Base-by-base conservation (phyloP, 2,113 vertebrate genomes). In the Etheostoma spectabile region DNA sequence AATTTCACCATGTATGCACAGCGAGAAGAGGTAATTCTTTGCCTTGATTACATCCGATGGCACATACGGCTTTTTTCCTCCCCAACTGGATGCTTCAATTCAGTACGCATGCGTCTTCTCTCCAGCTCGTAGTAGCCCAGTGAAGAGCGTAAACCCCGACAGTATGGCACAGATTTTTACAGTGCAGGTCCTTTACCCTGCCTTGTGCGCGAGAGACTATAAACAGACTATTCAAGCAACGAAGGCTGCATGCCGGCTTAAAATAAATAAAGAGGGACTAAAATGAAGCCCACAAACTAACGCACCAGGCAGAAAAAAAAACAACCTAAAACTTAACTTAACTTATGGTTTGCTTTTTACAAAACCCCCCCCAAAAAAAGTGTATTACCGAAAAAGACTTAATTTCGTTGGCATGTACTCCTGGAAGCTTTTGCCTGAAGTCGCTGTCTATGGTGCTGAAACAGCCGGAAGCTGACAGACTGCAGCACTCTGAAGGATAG, bases 1-100 rank as follows among this genome's bases (percentile, higher is more conserved):
- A 95, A 93, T 95, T 93, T 95, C 95, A 96, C 93, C 95, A 96
- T 96, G 95, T 95, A 96, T 95, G 94, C 95, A 93, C 93, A 94
- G 92, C 94, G 91, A 95, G 90, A 93, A 94, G 93, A 95, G 91
- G 91, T 90, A 93, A 93, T 94, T 94, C 93, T 95, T 95, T 93
- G 92, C 94, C 93, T 94, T 94, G 93, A 95, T 95, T 95, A 95
- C 95, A 95, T 95, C 95, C 93, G 94, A 95, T 94, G 93, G 94
- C 93, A 94, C 91, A 95, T 92, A 94, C 84, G 91, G 90, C 88
- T 93, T 89, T 84, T 92, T 75, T 33, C 35, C 35, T 8, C 67
- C 67, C 82, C 82, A 86, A 94, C 94, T 94, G 94, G 94, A 92
- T 94, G 95, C 90, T 93, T 82, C 77, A 81, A 93, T 86, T 93